Evolutionary conservation across 2,797 vertebrate species (phyloP).

Genomic region (Hapalemur alaotrensis): DNA sequence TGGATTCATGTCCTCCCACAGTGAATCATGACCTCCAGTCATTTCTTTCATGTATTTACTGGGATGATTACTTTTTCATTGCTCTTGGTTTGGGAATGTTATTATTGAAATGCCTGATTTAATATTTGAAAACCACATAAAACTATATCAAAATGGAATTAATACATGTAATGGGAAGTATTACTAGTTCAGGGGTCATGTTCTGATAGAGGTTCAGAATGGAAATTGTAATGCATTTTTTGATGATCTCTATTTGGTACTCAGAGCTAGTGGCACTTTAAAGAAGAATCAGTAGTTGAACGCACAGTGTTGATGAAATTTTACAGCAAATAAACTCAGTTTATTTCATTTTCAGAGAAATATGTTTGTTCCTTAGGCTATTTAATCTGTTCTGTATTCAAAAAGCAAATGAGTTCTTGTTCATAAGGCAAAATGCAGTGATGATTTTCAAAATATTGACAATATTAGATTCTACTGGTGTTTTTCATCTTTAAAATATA

Average conservation of each 20-base stretch:
- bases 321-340: conserved; percentile 66
- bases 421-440: conserved; percentile 47
- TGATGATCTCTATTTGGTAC: not conserved
- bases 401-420: conserved; percentile 61
- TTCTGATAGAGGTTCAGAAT: conserved; percentile 32
- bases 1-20: not conserved
- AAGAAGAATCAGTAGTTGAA: conserved; percentile 1
- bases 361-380: conserved; percentile 58
- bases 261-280: not conserved
- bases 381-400: conserved; percentile 65
- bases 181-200: not conserved
- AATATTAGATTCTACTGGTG: conserved; percentile 38
- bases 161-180: conserved; percentile 2
- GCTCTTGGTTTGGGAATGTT: not conserved
- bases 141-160: not conserved
- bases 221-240: conserved; percentile 29
- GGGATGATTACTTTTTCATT: not conserved
- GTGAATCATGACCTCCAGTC: not conserved
- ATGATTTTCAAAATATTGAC: conserved; percentile 16
- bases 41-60: conserved; percentile 24
- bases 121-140: conserved; percentile 56
- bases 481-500: conserved; percentile 57
- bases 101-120: not conserved
- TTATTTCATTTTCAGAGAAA: conserved; percentile 58
- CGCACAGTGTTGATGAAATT: conserved; percentile 30